Evolutionary conservation across 2,113 vertebrate genomes (phyloP).

Genomic region (Parotia lawesii): DNA sequence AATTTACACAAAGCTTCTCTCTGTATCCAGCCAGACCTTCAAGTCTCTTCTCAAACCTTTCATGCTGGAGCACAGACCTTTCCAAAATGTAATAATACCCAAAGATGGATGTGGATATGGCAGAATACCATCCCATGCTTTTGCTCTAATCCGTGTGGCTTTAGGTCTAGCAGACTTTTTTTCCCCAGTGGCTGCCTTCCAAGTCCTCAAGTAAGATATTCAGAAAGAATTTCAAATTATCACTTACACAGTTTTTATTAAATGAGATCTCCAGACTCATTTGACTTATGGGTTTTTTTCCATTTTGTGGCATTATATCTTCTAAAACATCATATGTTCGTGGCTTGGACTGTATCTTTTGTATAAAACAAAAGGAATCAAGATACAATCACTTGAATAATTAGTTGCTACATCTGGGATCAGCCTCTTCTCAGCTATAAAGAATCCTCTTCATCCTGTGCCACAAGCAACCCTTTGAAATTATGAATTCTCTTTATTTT

Average conservation of each 20-base stretch:
- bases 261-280: neutral
- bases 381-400: neutral
- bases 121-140: neutral
- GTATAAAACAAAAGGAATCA: neutral
- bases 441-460: slow-evolving; percentile 15
- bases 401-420: neutral
- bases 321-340: neutral
- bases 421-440: neutral
- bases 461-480: neutral
- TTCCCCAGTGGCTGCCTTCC: neutral
- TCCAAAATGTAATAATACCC: neutral
- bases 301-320: neutral
- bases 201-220: neutral
- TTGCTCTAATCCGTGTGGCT: neutral
- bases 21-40: slow-evolving; percentile 3
- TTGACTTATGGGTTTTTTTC: neutral
- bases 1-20: neutral
- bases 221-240: neutral
- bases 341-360: neutral
- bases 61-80: neutral
- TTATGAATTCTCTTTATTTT: neutral
- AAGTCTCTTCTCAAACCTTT: neutral
- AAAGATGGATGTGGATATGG: neutral
- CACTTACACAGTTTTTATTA: neutral
- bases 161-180: neutral